Evolutionary conservation across 2,888 invertebrate genomes (phyloP), one percentile per base, ranked within the genome.

Genomic region (Strigamia maritima): DNA sequence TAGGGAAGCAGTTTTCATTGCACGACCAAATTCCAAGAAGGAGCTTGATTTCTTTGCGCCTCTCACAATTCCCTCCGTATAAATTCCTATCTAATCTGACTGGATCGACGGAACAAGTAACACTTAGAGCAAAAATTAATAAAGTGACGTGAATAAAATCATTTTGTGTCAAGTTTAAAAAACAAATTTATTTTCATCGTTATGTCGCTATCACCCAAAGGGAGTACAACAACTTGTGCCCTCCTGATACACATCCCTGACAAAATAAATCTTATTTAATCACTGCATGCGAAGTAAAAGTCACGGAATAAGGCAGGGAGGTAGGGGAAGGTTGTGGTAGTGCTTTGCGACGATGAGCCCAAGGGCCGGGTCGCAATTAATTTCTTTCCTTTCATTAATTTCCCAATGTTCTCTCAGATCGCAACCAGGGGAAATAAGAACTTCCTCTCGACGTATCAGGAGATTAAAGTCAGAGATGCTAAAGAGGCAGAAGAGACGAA

Each of bases 161-260:
- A 16, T 65, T 65, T 49, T n/a, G n/a, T 65, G 65, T 26, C 65
- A 65, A 65, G 26, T 49, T 49, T 28, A 26, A 49, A 26, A 26
- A 26, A 26, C 26, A 65, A 65, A 65, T 65, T 65, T 65, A 65
- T 65, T 65, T 65, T 65, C 65, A 65, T 65, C 65, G 14, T 26
- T 26, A 26, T 26, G 65, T 26, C 65, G 28, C 65, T 24, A 65
- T 24, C 65, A 65, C 65, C 65, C 65, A 65, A 14, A 26, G 65
- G 65, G 65, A 65, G 65, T 65, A 65, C 65, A 65, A 65, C 65
- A 65, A 65, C 65, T 65, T 65, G 65, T 65, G 65, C 65, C 65
- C 65, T 65, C 65, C 65, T 65, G 65, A 65, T 65, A 65, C 65
- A 65, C 65, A 65, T 65, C 24, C 65, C 28, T 65, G 65, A 65